phyloP scores from a whole-genome alignment of 2,113 vertebrate species.

The Cygnus buccinator region DNA sequence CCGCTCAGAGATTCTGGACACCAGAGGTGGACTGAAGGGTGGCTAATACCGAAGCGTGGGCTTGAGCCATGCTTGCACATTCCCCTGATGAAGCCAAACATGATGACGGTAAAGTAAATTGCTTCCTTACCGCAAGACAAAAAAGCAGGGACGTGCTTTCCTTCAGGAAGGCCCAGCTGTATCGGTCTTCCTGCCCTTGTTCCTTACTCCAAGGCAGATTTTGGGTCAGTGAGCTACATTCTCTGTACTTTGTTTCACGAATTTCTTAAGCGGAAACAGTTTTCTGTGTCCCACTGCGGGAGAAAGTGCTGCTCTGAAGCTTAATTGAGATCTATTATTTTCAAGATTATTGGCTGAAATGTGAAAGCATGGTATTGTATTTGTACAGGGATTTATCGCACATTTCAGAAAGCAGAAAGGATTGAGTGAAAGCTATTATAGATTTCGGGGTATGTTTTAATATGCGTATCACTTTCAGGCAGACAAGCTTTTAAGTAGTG shows the following conservation, averaged over 20 bases:
- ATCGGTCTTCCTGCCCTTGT: neutral
- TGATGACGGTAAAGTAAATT: neutral
- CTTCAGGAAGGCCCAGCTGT: neutral
- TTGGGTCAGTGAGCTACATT: neutral
- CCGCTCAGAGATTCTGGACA: neutral
- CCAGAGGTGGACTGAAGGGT: neutral
- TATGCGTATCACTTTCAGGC: neutral
- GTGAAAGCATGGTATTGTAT: neutral
- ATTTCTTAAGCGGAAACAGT: neutral
- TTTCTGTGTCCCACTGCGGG: neutral
- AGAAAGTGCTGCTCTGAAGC: neutral
- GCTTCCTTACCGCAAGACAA: neutral
- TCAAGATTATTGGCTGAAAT: constrained; percentile 10
- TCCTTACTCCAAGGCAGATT: neutral
- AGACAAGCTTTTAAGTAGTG: neutral
- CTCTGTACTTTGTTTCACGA: neutral
- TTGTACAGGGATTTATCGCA: constrained; percentile 21
- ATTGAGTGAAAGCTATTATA: neutral
- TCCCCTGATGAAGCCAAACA: neutral
- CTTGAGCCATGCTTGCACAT: neutral
- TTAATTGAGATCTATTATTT: constrained; percentile 17
- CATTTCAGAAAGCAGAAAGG: neutral
- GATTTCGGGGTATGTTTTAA: neutral
- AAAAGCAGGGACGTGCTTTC: neutral
- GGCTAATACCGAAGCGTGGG: neutral